Percentiles rank a stretch among this genome's conserved stretches.
Evolutionary conservation across 2,113 vertebrate species (phyloP).

Genomic region (Tychaedon coryphoeus): DNA sequence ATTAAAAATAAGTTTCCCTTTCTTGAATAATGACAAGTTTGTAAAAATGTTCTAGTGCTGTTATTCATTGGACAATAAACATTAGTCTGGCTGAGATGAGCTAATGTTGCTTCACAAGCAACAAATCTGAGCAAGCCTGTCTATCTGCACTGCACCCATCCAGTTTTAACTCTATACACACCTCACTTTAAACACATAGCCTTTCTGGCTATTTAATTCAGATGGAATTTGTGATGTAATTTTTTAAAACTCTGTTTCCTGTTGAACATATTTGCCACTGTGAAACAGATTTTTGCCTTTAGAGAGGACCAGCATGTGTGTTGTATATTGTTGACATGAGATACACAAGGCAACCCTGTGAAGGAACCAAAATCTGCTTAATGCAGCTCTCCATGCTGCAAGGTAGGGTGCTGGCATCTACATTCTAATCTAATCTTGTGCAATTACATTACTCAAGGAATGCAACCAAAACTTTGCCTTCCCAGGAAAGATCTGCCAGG

Average conservation of each 20-base stretch:
- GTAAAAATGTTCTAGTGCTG: neutral
- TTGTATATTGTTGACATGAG: neutral
- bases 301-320: neutral
- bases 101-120: neutral
- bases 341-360: neutral
- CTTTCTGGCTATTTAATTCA: neutral
- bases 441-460: neutral
- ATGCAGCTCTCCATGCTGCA: neutral
- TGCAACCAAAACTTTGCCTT: neutral
- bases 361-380: neutral
- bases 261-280: neutral
- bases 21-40: neutral
- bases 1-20: neutral
- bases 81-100: neutral
- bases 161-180: neutral
- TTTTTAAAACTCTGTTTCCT: neutral
- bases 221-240: neutral
- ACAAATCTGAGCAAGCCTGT: neutral
- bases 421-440: neutral
- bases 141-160: neutral
- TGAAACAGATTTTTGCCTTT: neutral
- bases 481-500: neutral
- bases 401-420: neutral
- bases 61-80: neutral
- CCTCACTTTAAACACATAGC: neutral